Conservation (phyloP, 2,888 invertebrate genomes). For the Syritta pipiens region DNA sequence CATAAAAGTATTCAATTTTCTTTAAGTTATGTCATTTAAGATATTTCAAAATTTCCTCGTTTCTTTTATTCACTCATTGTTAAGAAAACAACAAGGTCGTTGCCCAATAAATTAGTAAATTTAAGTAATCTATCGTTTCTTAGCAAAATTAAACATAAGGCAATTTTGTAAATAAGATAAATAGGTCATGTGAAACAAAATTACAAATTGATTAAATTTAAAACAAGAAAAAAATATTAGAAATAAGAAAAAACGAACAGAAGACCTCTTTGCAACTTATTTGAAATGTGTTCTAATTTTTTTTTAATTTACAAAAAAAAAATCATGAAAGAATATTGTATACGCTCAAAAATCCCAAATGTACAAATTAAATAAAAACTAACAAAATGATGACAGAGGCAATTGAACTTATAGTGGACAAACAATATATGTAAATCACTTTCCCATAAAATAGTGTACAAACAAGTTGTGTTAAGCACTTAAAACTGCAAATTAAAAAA, state of each 20-base stretch:
- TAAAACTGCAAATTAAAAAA: conserved; percentile 34
- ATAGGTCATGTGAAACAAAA: conserved; percentile 16
- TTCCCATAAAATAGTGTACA: conserved; percentile 25
- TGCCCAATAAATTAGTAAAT: conserved; percentile 37
- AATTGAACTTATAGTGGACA: conserved; percentile 11
- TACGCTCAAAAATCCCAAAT: conserved; percentile 68
- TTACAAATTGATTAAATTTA: conserved; percentile 31
- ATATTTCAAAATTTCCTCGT: not conserved
- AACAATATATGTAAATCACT: conserved; percentile 13
- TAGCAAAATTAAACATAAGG: conserved; percentile 57
- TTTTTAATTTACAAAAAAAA: conserved; percentile 9
- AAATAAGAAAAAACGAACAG: conserved; percentile 6
- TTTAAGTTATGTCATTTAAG: not conserved
- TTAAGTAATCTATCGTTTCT: conserved; percentile 26
- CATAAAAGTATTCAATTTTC: not conserved
- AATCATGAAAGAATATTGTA: conserved; percentile 50
- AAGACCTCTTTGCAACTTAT: too few relatives aligned
- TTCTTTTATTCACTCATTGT: conserved; percentile 10
- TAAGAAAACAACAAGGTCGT: conserved; percentile 12
- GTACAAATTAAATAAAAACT: conserved; percentile 57
- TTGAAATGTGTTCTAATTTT: conserved; percentile 8
- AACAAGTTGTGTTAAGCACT: conserved; percentile 30
- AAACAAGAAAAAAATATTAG: conserved; percentile 4
- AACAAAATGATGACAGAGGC: conserved; percentile 35
- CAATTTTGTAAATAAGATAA: conserved; percentile 13